phyloP scores from a whole-genome alignment of 2,888 invertebrate genomes.

The Acronicta psi region DNA sequence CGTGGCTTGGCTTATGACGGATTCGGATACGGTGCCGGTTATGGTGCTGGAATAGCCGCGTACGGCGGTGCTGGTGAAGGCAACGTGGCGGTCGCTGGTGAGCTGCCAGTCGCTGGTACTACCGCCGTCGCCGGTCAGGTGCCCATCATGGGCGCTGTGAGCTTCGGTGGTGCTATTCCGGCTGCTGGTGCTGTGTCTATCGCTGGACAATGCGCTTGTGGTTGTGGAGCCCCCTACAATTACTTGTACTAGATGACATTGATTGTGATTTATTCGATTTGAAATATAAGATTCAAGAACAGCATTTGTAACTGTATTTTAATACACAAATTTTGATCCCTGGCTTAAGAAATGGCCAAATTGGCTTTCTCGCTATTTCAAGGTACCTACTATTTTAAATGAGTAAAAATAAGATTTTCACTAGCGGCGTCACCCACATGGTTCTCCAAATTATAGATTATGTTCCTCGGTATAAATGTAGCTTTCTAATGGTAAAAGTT shows the following conservation, averaged over 20 bases:
- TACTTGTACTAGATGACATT: background rate
- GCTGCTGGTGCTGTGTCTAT: conserved; percentile 68
- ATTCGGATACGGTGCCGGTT: conserved; percentile 18
- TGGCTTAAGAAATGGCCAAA: too few relatives aligned
- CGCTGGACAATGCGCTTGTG: conserved; percentile 62
- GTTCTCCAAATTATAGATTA: too few relatives aligned
- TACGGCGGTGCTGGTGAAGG: conserved; percentile 61
- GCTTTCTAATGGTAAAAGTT: too few relatives aligned
- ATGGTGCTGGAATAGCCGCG: conserved; percentile 34
- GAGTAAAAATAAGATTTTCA: too few relatives aligned
- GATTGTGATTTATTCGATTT: too few relatives aligned
- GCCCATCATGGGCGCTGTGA: conserved; percentile 66
- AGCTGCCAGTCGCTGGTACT: conserved; percentile 64
- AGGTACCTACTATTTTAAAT: too few relatives aligned
- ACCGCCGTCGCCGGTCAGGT: conserved; percentile 64
- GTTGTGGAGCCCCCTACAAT: conserved; percentile 11
- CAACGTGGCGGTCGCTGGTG: conserved; percentile 62
- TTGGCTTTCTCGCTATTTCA: too few relatives aligned
- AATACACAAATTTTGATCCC: too few relatives aligned
- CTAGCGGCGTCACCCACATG: too few relatives aligned
- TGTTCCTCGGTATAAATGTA: too few relatives aligned
- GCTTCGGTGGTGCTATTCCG: conserved; percentile 65
- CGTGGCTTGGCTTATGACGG: conserved; percentile 14
- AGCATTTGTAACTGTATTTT: too few relatives aligned
- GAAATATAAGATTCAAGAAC: too few relatives aligned